phyloP scores from a whole-genome alignment of 2,888 invertebrate genomes.

The Endotricha flammealis region DNA sequence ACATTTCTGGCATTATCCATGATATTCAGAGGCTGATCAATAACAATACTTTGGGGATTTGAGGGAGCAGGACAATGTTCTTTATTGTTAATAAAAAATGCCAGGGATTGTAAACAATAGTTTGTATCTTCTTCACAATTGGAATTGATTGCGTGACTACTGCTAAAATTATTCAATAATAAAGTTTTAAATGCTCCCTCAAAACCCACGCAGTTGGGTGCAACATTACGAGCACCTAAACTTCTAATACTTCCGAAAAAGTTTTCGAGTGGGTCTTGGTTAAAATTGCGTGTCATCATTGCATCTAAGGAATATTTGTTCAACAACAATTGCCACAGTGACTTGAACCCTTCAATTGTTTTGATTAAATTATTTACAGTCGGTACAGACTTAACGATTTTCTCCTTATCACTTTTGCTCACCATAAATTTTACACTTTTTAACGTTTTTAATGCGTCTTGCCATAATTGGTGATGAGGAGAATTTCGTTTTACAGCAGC shows the following conservation, averaged over 20 bases:
- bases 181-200: conserved; percentile 17
- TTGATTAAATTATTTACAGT: conserved; percentile 26
- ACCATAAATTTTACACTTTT: conserved; percentile 8
- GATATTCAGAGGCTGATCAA: no score
- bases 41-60: no score
- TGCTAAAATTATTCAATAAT: conserved; percentile 7
- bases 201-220: conserved; percentile 13
- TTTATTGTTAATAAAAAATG: no score
- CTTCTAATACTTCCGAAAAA: conserved; percentile 29
- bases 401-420: conserved; percentile 8
- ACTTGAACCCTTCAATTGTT: conserved; percentile 28
- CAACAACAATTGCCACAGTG: conserved; percentile 20
- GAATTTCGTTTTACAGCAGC: conserved; percentile 12
- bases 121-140: no score
- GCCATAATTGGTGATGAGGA: conserved; percentile 1
- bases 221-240: conserved; percentile 1
- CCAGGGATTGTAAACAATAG: no score
- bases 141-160: background rate
- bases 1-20: background rate
- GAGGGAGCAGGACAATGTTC: no score
- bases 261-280: conserved; percentile 27
- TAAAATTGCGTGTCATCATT: conserved; percentile 23
- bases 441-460: conserved; percentile 6
- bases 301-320: conserved; percentile 22
- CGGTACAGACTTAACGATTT: conserved; percentile 24